Conservation (phyloP, 2,797 vertebrate genomes). For the Harpagifer antarcticus region DNA sequence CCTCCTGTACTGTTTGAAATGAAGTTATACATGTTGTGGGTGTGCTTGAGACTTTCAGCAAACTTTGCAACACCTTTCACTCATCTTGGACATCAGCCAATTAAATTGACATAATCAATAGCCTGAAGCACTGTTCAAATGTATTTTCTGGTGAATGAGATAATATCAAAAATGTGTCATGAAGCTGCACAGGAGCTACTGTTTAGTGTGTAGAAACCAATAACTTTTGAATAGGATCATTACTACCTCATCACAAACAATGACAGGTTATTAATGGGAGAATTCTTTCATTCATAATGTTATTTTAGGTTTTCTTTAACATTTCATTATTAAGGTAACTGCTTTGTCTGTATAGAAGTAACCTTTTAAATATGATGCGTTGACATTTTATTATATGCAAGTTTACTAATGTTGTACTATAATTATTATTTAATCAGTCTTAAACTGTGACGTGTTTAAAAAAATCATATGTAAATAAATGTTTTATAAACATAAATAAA, state of each 20-base stretch:
- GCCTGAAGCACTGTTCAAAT: background rate
- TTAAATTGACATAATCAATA: background rate
- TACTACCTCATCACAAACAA: slow-evolving; percentile 51
- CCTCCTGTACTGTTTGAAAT: no score
- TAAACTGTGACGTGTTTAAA: slow-evolving; percentile 9
- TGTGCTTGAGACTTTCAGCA: background rate
- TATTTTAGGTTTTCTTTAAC: slow-evolving; percentile 7
- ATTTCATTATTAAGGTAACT: slow-evolving; percentile 4
- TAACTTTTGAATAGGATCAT: background rate
- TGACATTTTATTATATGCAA: slow-evolving; percentile 25
- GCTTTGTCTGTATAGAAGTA: slow-evolving; percentile 24
- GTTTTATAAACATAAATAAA: slow-evolving; percentile 3
- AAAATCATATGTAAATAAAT: no score
- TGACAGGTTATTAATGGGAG: background rate
- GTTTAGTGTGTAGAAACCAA: background rate
- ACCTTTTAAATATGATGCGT: slow-evolving; percentile 10
- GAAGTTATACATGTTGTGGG: no score
- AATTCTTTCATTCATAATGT: background rate
- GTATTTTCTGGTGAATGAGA: background rate
- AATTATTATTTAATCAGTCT: slow-evolving; percentile 11
- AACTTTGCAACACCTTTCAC: background rate
- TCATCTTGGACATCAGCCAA: background rate
- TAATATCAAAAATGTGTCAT: background rate
- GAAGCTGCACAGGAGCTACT: background rate
- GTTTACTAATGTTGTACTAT: slow-evolving; percentile 40